phyloP scores from a whole-genome alignment of 64 coral and sea anemone genomes.

The Acropora tenuis region DNA sequence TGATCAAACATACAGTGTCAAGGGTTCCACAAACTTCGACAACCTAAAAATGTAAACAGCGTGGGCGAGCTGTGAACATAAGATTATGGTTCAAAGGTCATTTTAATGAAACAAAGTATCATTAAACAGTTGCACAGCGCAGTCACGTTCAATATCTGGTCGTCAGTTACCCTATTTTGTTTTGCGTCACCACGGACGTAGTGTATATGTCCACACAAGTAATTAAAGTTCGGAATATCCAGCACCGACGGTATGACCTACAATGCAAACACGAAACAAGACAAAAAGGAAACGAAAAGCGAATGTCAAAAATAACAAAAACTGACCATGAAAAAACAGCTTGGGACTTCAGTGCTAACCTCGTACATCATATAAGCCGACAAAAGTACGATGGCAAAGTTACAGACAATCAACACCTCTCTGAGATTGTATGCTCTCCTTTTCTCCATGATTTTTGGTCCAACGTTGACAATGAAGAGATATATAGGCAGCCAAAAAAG shows the following conservation, averaged over 20 bases:
- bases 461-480: conserved; percentile 82
- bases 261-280: not conserved
- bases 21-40: conserved; percentile 92
- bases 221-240: conserved; percentile 88
- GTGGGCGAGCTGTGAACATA: conserved; percentile 77
- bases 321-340: not conserved
- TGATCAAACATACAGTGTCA: conserved; percentile 83
- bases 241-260: conserved; percentile 81
- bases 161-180: conserved; percentile 62
- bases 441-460: conserved; percentile 91
- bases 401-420: conserved; percentile 76
- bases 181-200: conserved; percentile 79
- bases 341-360: conserved; percentile 32
- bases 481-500: conserved; percentile 64
- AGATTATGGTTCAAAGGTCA: not conserved
- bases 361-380: conserved; percentile 92
- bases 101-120: not conserved
- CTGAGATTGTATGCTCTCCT: conserved; percentile 66
- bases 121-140: too few species aligned
- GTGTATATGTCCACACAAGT: conserved; percentile 74
- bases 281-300: too few species aligned
- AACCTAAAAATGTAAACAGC: conserved; percentile 84
- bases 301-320: not conserved
- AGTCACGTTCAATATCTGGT: too few species aligned
- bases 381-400: conserved; percentile 75